phyloP scores from a whole-genome alignment of 2,113 vertebrate genomes.

The Seriola rivoliana region DNA sequence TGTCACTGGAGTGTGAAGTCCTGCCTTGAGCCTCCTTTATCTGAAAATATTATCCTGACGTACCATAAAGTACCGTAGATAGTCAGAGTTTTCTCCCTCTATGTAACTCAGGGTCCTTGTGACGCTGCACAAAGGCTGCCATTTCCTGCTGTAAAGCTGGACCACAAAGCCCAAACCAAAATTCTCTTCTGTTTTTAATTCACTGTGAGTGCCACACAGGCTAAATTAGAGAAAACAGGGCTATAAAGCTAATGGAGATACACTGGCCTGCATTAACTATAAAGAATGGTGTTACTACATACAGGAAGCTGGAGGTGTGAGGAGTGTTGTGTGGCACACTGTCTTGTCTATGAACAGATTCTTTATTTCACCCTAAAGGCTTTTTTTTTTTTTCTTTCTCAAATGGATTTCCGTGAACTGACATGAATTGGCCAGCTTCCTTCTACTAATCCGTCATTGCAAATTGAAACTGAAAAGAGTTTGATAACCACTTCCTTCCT shows the following conservation, averaged over 20 bases:
- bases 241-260: slow-evolving; percentile 20
- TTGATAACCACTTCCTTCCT: slow-evolving; percentile 83
- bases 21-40: slow-evolving; percentile 57
- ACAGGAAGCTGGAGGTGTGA: slow-evolving; percentile 39
- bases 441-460: slow-evolving; percentile 1
- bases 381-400: not conserved
- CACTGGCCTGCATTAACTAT: slow-evolving; percentile 5
- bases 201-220: slow-evolving; percentile 19
- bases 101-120: slow-evolving; percentile 60
- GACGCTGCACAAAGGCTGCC: slow-evolving; percentile 39
- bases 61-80: slow-evolving; percentile 50
- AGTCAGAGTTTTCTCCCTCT: slow-evolving; percentile 40
- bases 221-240: slow-evolving; percentile 27
- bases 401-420: not conserved
- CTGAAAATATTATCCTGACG: slow-evolving; percentile 52
- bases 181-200: slow-evolving; percentile 37
- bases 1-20: slow-evolving; percentile 60
- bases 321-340: not conserved
- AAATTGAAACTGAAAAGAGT: slow-evolving; percentile 39
- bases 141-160: slow-evolving; percentile 45
- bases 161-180: slow-evolving; percentile 50
- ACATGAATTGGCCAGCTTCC: not conserved
- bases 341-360: not conserved
- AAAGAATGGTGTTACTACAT: slow-evolving; percentile 37
- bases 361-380: not conserved